Evolutionary conservation across 2,113 vertebrate genomes (phyloP).

Genomic region (Cochlearius cochlearius): DNA sequence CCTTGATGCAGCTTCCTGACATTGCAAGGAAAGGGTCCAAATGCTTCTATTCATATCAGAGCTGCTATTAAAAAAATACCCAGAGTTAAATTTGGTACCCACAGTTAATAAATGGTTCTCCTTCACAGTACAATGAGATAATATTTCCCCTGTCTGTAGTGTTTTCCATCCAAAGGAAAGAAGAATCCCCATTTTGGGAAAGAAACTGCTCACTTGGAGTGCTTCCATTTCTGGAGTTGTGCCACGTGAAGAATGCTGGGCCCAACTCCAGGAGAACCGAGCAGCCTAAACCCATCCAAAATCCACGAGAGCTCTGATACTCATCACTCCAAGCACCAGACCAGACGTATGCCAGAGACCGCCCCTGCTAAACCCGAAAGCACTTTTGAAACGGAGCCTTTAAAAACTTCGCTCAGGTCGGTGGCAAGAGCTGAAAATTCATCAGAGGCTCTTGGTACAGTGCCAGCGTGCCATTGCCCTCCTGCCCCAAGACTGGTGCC

Average conservation of each 20-base stretch:
- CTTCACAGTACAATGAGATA: background rate
- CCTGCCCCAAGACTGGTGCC: background rate
- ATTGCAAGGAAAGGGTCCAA: conserved; percentile 17
- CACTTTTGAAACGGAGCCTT: background rate
- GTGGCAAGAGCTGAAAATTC: background rate
- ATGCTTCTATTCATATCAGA: background rate
- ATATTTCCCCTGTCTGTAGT: background rate
- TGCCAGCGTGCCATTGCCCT: accelerated
- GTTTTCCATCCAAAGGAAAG: conserved; percentile 36
- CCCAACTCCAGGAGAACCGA: conserved; percentile 40
- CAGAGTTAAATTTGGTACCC: conserved; percentile 37
- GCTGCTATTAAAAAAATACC: background rate
- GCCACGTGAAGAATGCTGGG: conserved; percentile 38
- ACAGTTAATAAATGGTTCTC: conserved; percentile 19
- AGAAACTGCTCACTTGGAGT: conserved; percentile 49
- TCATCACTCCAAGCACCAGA: background rate
- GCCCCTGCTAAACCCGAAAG: background rate
- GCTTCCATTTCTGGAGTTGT: conserved; percentile 39
- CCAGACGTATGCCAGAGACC: background rate
- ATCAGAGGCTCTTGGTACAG: background rate
- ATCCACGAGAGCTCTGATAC: background rate
- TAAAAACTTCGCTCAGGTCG: background rate
- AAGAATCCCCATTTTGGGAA: conserved; percentile 66
- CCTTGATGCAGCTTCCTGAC: background rate
- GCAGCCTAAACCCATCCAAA: conserved; percentile 26